These are phyloP conservation scores for Myotis brandtii DNA, from an alignment of 2,113 vertebrate species.

Conservation along the genomic window DNA sequence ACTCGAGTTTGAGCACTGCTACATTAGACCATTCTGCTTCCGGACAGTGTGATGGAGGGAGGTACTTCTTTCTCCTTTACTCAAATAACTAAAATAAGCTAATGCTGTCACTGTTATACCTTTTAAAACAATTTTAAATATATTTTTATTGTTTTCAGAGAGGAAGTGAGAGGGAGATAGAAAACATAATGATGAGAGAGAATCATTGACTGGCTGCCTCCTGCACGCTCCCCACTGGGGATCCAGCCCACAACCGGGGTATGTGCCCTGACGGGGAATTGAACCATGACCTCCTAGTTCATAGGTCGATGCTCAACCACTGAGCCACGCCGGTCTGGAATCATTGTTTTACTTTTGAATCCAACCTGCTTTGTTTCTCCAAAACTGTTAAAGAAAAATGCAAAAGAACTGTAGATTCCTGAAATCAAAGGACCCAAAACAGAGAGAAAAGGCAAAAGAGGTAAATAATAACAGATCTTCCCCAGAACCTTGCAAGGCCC, in stretches of 20 bases:
- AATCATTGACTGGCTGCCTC: too few species aligned
- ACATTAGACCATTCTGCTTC: background rate
- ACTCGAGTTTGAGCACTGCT: background rate
- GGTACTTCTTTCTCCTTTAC: background rate
- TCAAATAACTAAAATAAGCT: background rate
- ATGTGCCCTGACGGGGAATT: too few species aligned
- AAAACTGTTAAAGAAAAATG: conserved; percentile 35
- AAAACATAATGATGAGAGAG: too few species aligned
- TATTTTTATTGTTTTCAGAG: too few species aligned
- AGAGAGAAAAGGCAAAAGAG: conserved; percentile 13
- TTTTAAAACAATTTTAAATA: background rate
- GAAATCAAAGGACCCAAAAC: conserved; percentile 28
- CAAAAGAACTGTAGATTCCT: conserved; percentile 15
- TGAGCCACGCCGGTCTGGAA: too few species aligned
- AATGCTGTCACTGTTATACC: conserved; percentile 30
- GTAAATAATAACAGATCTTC: background rate
- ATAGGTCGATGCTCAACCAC: too few species aligned
- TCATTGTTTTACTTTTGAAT: conserved; percentile 62
- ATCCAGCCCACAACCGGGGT: too few species aligned
- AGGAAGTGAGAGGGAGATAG: too few species aligned
- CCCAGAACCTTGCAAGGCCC: background rate
- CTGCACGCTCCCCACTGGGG: too few species aligned
- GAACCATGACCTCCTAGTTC: too few species aligned
- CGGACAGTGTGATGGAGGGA: background rate
- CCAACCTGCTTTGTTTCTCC: background rate